phyloP scores from a whole-genome alignment of 2,113 vertebrate genomes.

The Phycodurus eques region DNA sequence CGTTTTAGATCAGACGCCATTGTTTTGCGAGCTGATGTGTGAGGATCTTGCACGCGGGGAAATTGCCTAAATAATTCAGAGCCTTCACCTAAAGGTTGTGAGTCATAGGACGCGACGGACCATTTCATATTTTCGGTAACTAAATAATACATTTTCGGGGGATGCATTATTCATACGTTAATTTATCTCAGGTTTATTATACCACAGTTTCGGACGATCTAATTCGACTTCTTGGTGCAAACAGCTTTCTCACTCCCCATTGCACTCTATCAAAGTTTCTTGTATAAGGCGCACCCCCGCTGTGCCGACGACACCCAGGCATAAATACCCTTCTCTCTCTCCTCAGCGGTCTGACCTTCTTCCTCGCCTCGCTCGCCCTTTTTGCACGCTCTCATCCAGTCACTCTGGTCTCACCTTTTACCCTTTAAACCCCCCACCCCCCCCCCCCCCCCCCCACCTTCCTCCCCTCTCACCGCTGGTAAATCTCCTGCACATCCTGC shows the following conservation, averaged over 20 bases:
- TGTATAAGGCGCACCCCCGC: constrained; percentile 50
- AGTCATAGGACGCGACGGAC: constrained; percentile 19
- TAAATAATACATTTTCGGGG: constrained; percentile 63
- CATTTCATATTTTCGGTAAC: constrained; percentile 51
- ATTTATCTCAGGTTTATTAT: constrained; percentile 61
- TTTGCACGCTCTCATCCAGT: neutral
- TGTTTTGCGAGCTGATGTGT: constrained; percentile 5
- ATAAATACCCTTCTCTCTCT: constrained; percentile 58
- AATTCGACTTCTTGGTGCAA: constrained; percentile 48
- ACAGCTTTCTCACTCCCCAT: constrained; percentile 17
- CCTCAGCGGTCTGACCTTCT: constrained; percentile 61
- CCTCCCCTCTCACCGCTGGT: constrained; percentile 17
- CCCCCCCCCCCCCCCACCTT: constrained; percentile 5
- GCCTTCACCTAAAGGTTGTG: constrained; percentile 12
- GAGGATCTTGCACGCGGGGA: neutral
- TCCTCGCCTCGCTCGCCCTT: constrained; percentile 28
- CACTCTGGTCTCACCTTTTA: constrained; percentile 26
- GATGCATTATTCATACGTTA: constrained; percentile 63
- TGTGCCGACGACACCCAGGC: constrained; percentile 55
- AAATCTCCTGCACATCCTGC: constrained; percentile 21
- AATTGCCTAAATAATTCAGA: neutral
- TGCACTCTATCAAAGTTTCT: constrained; percentile 45
- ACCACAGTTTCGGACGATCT: constrained; percentile 54
- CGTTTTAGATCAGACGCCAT: neutral
- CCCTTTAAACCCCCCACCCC: constrained; percentile 22